Base-by-base conservation (phyloP, 2,888 invertebrate genomes). In the Nebria salina region DNA sequence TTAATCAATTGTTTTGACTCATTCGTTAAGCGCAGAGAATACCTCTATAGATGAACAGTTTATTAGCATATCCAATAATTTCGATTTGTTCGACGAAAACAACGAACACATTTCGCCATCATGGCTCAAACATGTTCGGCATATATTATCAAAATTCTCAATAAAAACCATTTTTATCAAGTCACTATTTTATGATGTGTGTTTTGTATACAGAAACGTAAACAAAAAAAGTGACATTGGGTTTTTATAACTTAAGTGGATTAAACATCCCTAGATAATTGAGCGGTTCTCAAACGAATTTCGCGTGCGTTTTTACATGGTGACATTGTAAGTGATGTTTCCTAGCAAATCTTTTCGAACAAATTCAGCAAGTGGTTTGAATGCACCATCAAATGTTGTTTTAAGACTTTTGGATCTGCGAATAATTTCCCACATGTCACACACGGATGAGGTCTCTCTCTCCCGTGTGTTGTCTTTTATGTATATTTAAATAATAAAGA, bases 381-480 rank as follows among this genome's bases (percentile, higher is more conserved):
- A 81, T 87, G 87, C 26, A 85, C 84, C 42, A 83, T 84, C 73
- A 77, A 82, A 77, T 87, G 87, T 81, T 85, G 84, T 80, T 85
- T 86, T 43, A 86, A 83, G 73, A 85, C 86, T 81, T 86, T 87
- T 0, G 86, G 86, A 83, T 87, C 86, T 0, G 86, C 84, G 82
- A 87, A 87, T 9, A 82, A 82, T 82, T 86, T 87, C 2, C 82
- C 81, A 76, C 87, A 87, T 65, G 83, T 78, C 11, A 26, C 74
- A 77, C 87, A 87, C 81, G 84, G 83, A 65, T 86, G 83, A 0
- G 87, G 87, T 76, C 85, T 86, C 82, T 86, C 82, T 87, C 87
- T 5, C 86, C 87, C 54, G 85, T 86, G 79, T 85, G 85, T 68
- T 75, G 77, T 74, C 85, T 82, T 77, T 82, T 85, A 77, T 87